phyloP scores from a whole-genome alignment of 1,140 invertebrate species.

The Yoshiicerus persimilis region DNA sequence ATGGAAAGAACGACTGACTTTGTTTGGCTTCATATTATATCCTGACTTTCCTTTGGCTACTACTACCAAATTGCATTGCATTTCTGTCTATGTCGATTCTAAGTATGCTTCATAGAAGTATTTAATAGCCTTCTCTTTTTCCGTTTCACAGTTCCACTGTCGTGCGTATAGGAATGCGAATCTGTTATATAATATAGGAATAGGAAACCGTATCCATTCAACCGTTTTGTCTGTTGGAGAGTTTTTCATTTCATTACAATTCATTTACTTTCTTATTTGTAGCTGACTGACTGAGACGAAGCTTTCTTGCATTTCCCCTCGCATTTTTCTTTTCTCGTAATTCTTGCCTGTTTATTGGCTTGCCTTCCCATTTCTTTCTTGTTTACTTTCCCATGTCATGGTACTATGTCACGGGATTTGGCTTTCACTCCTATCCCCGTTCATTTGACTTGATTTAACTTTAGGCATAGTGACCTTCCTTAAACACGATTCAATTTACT shows the following conservation, averaged over 20 bases:
- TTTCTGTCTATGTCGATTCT: not conserved
- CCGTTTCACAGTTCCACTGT: not conserved
- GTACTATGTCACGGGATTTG: not conserved
- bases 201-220: not conserved
- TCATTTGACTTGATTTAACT: not conserved
- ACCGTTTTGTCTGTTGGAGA: slow-evolving; percentile 27
- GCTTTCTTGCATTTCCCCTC: not conserved
- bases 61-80: not conserved
- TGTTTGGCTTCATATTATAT: not conserved
- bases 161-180: too few relatives aligned
- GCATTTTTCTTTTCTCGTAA: not conserved
- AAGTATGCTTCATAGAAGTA: not conserved
- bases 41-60: not conserved
- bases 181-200: not conserved
- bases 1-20: not conserved
- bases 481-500: not conserved
- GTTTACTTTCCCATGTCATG: not conserved
- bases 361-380: not conserved
- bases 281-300: not conserved
- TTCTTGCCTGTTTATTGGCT: not conserved
- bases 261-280: slow-evolving; percentile 1
- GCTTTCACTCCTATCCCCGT: not conserved
- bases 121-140: not conserved
- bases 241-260: slow-evolving; percentile 29
- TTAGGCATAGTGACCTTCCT: not conserved